Conservation (phyloP, 53 echinoderm and acorn worm species). For the Glandiceps talaboti region DNA sequence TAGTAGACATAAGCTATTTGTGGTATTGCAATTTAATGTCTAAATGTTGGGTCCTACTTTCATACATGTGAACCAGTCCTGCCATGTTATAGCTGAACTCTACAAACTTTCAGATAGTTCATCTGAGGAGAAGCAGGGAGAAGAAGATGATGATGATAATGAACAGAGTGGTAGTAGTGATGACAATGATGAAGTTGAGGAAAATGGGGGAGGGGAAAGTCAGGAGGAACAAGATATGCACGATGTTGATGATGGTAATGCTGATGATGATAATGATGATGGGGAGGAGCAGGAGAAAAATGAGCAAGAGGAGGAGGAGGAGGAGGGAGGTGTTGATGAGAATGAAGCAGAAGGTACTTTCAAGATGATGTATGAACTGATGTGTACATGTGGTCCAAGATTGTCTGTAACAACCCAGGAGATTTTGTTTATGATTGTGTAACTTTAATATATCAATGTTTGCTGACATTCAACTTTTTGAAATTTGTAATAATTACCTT, state of each 20-base stretch:
- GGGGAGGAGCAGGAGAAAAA: conserved; percentile 10
- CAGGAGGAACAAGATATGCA: conserved; percentile 8
- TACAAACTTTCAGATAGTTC: neutral
- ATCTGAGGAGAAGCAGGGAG: conserved; percentile 5
- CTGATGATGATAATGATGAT: conserved; percentile 10
- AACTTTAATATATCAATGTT: no score
- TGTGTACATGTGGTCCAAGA: neutral
- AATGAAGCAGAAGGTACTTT: neutral
- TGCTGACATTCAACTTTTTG: no score
- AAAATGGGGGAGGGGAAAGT: conserved; percentile 16
- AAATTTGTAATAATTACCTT: no score
- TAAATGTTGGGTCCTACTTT: no score
- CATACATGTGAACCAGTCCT: no score
- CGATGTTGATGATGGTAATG: conserved; percentile 8
- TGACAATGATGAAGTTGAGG: conserved; percentile 12
- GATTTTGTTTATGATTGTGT: no score
- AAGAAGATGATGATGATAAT: conserved; percentile 17
- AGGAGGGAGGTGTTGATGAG: conserved; percentile 15
- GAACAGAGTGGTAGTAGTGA: no score
- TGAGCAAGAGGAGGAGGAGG: conserved; percentile 23
- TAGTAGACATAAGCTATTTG: no score
- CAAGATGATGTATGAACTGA: neutral
- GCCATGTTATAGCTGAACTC: neutral
- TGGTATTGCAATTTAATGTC: no score
- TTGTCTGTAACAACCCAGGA: no score